Base-by-base conservation (phyloP, 1,140 invertebrate species). In the Globodera ellingtonae region DNA sequence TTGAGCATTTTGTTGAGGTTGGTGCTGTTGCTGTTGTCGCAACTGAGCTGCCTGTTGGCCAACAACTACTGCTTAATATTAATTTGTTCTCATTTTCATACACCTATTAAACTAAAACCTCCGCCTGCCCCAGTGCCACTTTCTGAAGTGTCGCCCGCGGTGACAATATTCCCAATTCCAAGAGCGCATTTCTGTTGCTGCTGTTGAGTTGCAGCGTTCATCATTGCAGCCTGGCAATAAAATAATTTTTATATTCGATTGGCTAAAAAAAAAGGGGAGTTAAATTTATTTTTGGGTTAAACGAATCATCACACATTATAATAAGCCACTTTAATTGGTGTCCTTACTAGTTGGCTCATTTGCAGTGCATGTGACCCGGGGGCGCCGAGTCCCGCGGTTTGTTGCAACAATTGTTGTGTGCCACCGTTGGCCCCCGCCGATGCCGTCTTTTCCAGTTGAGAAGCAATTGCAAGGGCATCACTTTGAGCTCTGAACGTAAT, bases 311-410 rank as follows among this genome's bases (percentile, higher is more conserved):
- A 52, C 50, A 52, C n/a, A n/a, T n/a, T n/a, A n/a, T 9, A 6
- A 35, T 35, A 35, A 35, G 35, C 35, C 35, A 35, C 35, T 35
- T 35, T 35, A 35, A 35, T 35, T 35, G 35, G 35, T 59, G 9
- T 8, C 3, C n/a, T 66, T 46, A 77, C 75, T 24, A 77, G 48
- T 66, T 77, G 75, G 24, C 67, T 77, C 75, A 77, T 77, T 77
- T 77, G 75, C 47, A 77, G n/a, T 4, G 65, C n/a, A 77, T 77
- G 70, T 18, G 15, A 13, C 6, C 67, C 67, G 9, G 67, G 21
- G 4, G 21, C 67, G 7, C 24, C 24, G 67, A 62, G 24, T 10
- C 21, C 62, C 15, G 47, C 62, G n/a, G 59, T 76, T 44, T 62
- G 50, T 8, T 69, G 62, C 48, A 67, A 59, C 50, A 77, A 46